These are phyloP conservation scores for Microchrysa polita DNA, from an alignment of 2,888 invertebrate species.

Conservation along the genomic window DNA sequence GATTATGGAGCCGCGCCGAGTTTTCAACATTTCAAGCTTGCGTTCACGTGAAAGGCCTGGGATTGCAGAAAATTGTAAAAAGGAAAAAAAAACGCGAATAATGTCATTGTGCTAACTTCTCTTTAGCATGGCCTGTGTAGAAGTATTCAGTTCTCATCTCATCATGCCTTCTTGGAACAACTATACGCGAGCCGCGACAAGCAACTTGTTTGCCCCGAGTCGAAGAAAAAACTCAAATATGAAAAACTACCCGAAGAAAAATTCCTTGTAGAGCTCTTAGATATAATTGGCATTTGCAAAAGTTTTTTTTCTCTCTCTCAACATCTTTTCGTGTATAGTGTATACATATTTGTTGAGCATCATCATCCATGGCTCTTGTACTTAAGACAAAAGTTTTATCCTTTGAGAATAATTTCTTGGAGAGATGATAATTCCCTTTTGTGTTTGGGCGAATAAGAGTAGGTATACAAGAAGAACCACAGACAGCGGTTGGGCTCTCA, in stretches of 20 bases:
- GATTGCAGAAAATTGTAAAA: too few species aligned
- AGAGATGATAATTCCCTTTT: too few species aligned
- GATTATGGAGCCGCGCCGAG: conserved; percentile 26
- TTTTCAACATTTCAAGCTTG: conserved; percentile 9
- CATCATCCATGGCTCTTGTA: not conserved
- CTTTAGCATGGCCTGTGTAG: not conserved
- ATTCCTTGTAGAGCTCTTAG: conserved; percentile 37
- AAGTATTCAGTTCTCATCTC: too few species aligned
- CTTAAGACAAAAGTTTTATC: conserved; percentile 27
- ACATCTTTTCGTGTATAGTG: too few species aligned
- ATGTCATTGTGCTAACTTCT: not conserved
- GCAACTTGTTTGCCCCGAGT: not conserved
- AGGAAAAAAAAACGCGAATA: not conserved
- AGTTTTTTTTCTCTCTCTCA: conserved; percentile 12
- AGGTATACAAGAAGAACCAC: too few species aligned
- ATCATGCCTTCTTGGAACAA: too few species aligned
- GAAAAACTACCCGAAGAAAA: conserved; percentile 19
- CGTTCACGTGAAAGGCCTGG: too few species aligned
- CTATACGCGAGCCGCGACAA: too few species aligned
- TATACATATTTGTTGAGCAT: too few species aligned
- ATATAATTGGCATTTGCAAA: conserved; percentile 32
- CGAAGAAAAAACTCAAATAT: conserved; percentile 14
- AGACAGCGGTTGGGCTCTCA: too few species aligned
- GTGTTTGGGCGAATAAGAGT: too few species aligned
- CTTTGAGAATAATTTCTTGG: conserved; percentile 26